Percentiles rank a stretch among this genome's conserved stretches.
These are phyloP conservation scores for Lepus townsendii DNA, from an alignment of 2,797 vertebrate species.

Conservation along the genomic window DNA sequence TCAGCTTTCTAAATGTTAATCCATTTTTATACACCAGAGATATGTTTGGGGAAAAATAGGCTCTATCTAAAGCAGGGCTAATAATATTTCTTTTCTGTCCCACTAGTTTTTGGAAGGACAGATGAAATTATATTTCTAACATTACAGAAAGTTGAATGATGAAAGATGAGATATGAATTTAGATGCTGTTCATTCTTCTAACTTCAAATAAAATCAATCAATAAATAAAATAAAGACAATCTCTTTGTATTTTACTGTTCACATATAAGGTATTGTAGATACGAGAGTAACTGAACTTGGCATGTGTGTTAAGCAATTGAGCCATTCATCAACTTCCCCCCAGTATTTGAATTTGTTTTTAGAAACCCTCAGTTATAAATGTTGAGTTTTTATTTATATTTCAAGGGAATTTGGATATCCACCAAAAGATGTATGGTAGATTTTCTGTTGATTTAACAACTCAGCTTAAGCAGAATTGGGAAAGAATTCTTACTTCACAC, in stretches of 20 bases:
- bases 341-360: not conserved
- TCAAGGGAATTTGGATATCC: not conserved
- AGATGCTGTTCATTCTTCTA: constrained; percentile 1
- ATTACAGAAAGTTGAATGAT: not conserved
- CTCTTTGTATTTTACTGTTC: constrained; percentile 1
- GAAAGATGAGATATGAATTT: constrained; percentile 14
- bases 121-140: constrained; percentile 24
- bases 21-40: not conserved
- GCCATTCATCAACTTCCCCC: not conserved
- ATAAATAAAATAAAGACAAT: not conserved
- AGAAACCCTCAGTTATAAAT: not conserved
- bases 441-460: not conserved
- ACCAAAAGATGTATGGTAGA: not conserved
- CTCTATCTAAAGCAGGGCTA: constrained; percentile 3
- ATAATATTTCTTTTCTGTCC: not conserved
- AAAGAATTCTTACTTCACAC: not conserved
- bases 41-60: not conserved
- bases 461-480: not conserved
- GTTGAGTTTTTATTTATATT: not conserved
- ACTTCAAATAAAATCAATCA: constrained; percentile 2
- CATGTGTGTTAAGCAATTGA: not conserved
- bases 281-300: not conserved
- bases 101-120: not conserved
- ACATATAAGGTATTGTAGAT: not conserved
- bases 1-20: not conserved